A percentile compares a stretch with the other conserved stretches of the same genome.
Conservation (phyloP, 1,140 invertebrate genomes). For the Meloidogyne chitwoodi region DNA sequence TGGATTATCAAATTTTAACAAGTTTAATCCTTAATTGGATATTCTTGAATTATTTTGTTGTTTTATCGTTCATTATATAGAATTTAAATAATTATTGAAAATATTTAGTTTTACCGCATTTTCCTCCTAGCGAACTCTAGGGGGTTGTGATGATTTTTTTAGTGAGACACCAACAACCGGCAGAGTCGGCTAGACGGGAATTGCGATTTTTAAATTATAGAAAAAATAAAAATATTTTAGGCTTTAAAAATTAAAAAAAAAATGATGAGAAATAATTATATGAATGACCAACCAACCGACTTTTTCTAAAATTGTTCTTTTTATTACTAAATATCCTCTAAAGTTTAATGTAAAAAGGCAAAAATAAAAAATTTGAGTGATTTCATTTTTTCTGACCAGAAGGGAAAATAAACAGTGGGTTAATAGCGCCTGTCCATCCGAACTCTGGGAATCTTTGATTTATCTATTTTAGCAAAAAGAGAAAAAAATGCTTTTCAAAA, state of each 20-base stretch:
- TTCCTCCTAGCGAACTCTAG: conserved; percentile 31
- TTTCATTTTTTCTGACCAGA: neutral
- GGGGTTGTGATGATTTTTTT: conserved; percentile 30
- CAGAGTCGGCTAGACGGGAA: conserved; percentile 19
- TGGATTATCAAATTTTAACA: neutral
- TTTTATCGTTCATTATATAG: neutral
- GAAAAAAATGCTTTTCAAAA: neutral
- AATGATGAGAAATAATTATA: neutral
- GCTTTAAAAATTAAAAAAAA: too few species aligned
- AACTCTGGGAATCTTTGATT: neutral
- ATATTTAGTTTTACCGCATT: neutral
- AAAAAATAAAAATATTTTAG: neutral
- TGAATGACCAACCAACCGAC: neutral
- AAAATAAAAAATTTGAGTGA: neutral
- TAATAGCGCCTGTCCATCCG: neutral
- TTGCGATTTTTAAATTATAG: neutral
- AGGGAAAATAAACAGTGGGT: neutral
- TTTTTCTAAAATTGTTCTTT: neutral
- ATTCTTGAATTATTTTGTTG: neutral
- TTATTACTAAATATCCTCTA: neutral
- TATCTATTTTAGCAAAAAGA: neutral
- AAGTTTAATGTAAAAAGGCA: neutral
- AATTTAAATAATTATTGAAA: too few species aligned
- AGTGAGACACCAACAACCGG: conserved; percentile 25
- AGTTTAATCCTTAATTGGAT: neutral